These are phyloP conservation scores for Xenopus petersii DNA, from an alignment of 2,797 vertebrate species.

Conservation along the genomic window DNA sequence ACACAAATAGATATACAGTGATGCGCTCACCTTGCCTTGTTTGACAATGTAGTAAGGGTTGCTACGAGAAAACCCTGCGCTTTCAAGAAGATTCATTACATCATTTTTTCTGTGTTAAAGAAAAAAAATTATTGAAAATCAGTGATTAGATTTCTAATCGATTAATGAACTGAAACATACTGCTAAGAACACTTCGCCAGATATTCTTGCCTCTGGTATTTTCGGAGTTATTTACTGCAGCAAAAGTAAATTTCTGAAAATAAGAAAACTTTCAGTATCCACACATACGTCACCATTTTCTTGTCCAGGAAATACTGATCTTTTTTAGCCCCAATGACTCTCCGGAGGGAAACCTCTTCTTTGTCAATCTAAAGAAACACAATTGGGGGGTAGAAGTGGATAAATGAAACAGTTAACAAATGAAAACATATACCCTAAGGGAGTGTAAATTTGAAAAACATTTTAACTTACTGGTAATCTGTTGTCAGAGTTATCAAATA, in stretches of 20 bases:
- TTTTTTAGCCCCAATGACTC: constrained; percentile 98
- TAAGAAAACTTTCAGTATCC: neutral
- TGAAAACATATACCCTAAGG: no score
- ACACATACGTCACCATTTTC: constrained; percentile 98
- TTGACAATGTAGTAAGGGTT: constrained; percentile 99
- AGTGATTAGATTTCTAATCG: no score
- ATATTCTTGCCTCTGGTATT: no score
- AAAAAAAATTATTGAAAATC: constrained; percentile 22
- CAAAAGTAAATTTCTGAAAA: neutral
- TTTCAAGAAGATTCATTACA: constrained; percentile 98
- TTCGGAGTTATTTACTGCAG: no score
- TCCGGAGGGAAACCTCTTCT: constrained; percentile 95
- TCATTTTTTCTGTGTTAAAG: constrained; percentile 89
- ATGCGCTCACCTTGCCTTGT: constrained; percentile 90
- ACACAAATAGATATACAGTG: no score
- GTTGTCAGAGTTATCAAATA: constrained; percentile 99
- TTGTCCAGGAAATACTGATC: constrained; percentile 98
- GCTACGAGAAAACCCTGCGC: constrained; percentile 97
- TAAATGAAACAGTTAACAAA: neutral
- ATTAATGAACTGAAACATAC: no score
- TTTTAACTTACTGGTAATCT: constrained; percentile 84
- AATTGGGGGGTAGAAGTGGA: neutral
- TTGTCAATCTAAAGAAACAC: constrained; percentile 86
- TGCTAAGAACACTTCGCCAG: no score
- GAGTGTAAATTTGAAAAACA: neutral